Base-by-base conservation (phyloP, 2,797 vertebrate genomes). In the Amblyraja radiata region DNA sequence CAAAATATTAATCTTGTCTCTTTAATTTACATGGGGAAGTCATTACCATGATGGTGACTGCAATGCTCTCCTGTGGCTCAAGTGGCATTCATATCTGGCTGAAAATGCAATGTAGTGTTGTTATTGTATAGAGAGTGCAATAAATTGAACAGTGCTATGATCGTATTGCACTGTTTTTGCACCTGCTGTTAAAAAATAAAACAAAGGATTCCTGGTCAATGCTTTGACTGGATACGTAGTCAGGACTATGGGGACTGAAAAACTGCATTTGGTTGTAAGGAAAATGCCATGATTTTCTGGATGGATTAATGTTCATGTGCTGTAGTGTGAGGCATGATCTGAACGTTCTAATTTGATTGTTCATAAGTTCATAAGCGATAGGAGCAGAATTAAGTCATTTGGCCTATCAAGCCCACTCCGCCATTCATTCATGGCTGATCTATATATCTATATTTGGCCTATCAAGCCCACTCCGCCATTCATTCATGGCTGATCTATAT, bases 1-100 rank as follows among this genome's bases (percentile, higher is more conserved):
- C 71, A 54, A 92, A 92, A 58, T 74, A 92, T 92, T 76, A 54
- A 76, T 76, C 71, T 28, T 73, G 71, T 58, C 73, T 92, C 68
- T 36, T 74, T 23, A 73, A 23, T 76, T 58, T 92, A 54, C 8
- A 54, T 28, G 36, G 46, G 68, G 68, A 92, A n/a, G 54, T 76
- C 71, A 76, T 92, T 92, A 58, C 71, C 13, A 25, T 54, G 90
- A 91, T 10, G 9, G 90, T 54, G 71, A 92, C 23, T 76, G 71
- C 90, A 92, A 28, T 18, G 28, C 6, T 76, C 90, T 92, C 36
- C 39, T 92, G 7, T 54, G 39, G 90, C 74, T 74, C 39, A 91
- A 91, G 90, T 73, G 90, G 25, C 23, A 58, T 76, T 76, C 39
- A 74, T 58, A n/a, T 92, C 71, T 76, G 39, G 88, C 68, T 39